Evolutionary conservation across 2,888 invertebrate genomes (phyloP), one percentile per base, ranked within the genome.

Genomic region (Drosophila prostipennis): DNA sequence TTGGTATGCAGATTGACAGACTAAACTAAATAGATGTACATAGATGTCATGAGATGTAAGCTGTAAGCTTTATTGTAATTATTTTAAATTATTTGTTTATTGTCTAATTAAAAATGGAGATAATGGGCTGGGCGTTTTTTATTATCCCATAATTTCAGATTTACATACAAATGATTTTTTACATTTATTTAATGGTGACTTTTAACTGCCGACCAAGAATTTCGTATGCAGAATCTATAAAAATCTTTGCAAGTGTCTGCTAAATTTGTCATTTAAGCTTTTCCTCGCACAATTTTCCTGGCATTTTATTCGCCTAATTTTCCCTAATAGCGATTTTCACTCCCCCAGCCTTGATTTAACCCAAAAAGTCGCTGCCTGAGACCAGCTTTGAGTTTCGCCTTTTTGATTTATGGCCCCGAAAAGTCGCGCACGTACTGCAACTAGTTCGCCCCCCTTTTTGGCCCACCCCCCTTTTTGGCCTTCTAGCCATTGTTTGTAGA

Each of bases 381-480:
- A 37, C 49, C 43, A 11, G 40, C 49, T 56, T 39, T 52, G 60
- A 60, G 53, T 61, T 71, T 59, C 76, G 76, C 72, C 71, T 72
- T 69, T 77, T 80, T 81, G 83, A 81, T 83, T 83, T 83, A 81
- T 76, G 72, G 78, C 72, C 61, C 58, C 63, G 72, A 78, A 79
- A 71, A 80, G 79, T 79, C 78, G 79, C 74, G 76, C 80, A 80
- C 80, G 80, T 80, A 80, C 71, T 64, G 48, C 36, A 43, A 40
- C 19, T 37, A 43, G 37, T 14, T 32, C 49, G 32, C 42, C 16
- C 23, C 29, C 14, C 16, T 23, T 1, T 13, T 29, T 29, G 29
- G 7, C 5, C 2, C 7, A 29, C 26, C 42, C 7, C 23, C 26
- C 5, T 37, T 19, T 16, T 11, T 39, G 34, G 19, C 43, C 56